A percentile compares a stretch with the other conserved stretches of the same genome.
These are phyloP conservation scores for Ophonus ardosiacus DNA, from an alignment of 2,888 invertebrate species.

Conservation along the genomic window DNA sequence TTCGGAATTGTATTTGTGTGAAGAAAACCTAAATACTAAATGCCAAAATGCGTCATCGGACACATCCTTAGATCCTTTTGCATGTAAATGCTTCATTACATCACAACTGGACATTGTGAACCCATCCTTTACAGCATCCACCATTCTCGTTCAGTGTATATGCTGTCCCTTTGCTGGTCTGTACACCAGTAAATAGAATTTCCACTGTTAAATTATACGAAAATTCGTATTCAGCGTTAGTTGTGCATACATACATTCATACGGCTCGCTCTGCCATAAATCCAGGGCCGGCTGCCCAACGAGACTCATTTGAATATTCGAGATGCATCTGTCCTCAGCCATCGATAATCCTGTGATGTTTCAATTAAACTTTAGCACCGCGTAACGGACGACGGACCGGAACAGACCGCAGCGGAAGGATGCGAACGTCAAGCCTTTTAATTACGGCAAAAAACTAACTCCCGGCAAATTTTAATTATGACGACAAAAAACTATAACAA, in stretches of 20 bases:
- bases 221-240: conserved; percentile 63
- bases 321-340: conserved; percentile 52
- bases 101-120: not conserved
- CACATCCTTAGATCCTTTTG: too few species aligned
- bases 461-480: not conserved
- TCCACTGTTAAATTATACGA: conserved; percentile 64
- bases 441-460: conserved; percentile 9
- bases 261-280: conserved; percentile 39
- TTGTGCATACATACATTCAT: conserved; percentile 54
- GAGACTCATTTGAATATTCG: conserved; percentile 57
- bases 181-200: conserved; percentile 61
- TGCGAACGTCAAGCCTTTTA: conserved; percentile 2
- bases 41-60: too few species aligned
- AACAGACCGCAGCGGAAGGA: not conserved
- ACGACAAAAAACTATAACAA: not conserved
- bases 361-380: conserved; percentile 51
- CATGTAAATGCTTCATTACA: not conserved
- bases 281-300: conserved; percentile 43
- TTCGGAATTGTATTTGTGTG: too few species aligned
- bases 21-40: too few species aligned
- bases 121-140: not conserved
- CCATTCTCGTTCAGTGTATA: conserved; percentile 18
- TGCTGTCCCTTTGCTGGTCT: conserved; percentile 58
- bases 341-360: conserved; percentile 61
- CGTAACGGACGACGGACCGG: not conserved